These are phyloP conservation scores for Microcebus murinus DNA, from an alignment of 2,113 vertebrate genomes.

Conservation along the genomic window DNA sequence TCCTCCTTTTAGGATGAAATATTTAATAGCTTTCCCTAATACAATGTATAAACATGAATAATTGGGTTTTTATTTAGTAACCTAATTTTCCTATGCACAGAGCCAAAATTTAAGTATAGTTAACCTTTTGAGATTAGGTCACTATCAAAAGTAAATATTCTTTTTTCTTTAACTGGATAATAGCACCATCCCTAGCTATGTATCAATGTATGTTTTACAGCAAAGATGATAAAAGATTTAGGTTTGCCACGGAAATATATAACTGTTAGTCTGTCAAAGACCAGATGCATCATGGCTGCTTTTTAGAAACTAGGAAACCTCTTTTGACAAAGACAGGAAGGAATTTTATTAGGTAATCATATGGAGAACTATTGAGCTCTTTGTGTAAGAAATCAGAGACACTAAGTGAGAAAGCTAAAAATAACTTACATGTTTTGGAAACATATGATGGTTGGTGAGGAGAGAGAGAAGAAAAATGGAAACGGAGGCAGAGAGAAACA, in stretches of 20 bases:
- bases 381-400: not conserved
- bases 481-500: not conserved
- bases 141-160: constrained; percentile 75
- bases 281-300: not conserved
- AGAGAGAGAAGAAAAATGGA: constrained; percentile 20
- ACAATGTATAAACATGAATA: constrained; percentile 73
- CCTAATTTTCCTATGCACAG: constrained; percentile 68
- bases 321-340: not conserved
- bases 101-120: constrained; percentile 68
- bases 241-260: constrained; percentile 68
- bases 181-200: constrained; percentile 71
- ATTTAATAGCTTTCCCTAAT: constrained; percentile 46
- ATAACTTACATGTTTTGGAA: not conserved
- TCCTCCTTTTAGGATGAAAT: constrained; percentile 51
- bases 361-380: not conserved
- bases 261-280: constrained; percentile 29
- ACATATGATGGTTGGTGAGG: not conserved
- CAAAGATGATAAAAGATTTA: constrained; percentile 79
- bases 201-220: constrained; percentile 74
- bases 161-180: constrained; percentile 70
- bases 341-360: not conserved
- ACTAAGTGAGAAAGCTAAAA: not conserved
- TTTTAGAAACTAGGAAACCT: not conserved
- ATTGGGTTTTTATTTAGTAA: constrained; percentile 73
- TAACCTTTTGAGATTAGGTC: constrained; percentile 79